These are phyloP conservation scores for Orthonyx spaldingii DNA, from an alignment of 2,113 vertebrate species.

Conservation along the genomic window DNA sequence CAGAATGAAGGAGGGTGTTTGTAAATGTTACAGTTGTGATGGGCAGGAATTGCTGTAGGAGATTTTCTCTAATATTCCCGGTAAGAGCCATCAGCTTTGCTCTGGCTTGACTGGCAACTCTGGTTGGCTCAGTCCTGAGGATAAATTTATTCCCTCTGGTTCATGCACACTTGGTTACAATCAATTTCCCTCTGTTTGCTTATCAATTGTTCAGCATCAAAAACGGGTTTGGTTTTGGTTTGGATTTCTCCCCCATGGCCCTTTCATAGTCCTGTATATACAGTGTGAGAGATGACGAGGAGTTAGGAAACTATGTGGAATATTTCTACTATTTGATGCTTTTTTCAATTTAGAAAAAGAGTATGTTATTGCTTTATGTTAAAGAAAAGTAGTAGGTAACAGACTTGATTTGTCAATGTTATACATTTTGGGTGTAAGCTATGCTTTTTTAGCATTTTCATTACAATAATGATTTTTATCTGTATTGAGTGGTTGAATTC, in stretches of 20 bases:
- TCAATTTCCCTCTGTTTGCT: neutral
- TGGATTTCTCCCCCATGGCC: neutral
- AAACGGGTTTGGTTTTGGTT: neutral
- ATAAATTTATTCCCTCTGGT: neutral
- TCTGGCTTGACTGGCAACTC: neutral
- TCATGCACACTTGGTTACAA: neutral
- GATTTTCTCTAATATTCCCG: neutral
- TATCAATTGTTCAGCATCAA: neutral
- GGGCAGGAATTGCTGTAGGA: neutral
- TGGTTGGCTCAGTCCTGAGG: neutral
- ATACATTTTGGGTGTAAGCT: conserved; percentile 37
- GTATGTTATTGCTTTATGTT: conserved; percentile 21
- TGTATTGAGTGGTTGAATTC: conserved; percentile 25
- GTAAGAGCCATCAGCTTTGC: conserved; percentile 21
- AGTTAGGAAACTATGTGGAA: conserved; percentile 38
- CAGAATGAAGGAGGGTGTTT: neutral
- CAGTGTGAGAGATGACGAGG: neutral
- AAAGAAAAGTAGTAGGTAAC: conserved; percentile 25
- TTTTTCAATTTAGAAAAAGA: conserved; percentile 15
- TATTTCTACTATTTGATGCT: conserved; percentile 48
- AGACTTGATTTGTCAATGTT: neutral
- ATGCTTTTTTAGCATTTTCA: conserved; percentile 42
- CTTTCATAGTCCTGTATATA: neutral
- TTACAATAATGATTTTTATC: conserved; percentile 56
- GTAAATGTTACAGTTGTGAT: neutral